Percentiles rank a stretch among this genome's conserved stretches.
phyloP scores from a whole-genome alignment of 2,797 vertebrate species.

The Vespertilio murinus region DNA sequence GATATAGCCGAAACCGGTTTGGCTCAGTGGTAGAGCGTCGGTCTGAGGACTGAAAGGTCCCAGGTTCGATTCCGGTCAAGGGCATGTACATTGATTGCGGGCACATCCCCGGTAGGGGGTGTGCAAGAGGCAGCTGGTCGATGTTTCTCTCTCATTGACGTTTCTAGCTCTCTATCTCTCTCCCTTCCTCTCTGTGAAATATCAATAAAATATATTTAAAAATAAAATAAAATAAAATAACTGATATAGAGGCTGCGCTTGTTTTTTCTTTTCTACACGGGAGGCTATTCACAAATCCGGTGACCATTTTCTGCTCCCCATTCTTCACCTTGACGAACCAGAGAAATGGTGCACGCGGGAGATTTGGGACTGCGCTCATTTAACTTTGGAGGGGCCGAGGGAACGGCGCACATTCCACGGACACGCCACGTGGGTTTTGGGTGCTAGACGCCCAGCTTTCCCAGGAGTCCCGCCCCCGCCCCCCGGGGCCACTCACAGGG shows the following conservation, averaged over 20 bases:
- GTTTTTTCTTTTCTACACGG: not conserved
- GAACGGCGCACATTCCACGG: not conserved
- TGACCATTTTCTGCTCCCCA: not conserved
- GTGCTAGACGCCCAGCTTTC: not conserved
- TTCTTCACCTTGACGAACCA: not conserved
- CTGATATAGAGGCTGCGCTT: not conserved
- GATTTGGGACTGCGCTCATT: not conserved
- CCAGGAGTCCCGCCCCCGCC: not conserved
- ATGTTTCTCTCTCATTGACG: too few relatives aligned
- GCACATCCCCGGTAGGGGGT: too few relatives aligned
- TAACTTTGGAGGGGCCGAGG: not conserved
- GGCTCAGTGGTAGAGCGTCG: too few relatives aligned
- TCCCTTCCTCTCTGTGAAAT: too few relatives aligned
- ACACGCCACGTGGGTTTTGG: not conserved
- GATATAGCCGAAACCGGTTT: too few relatives aligned
- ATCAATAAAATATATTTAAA: too few relatives aligned
- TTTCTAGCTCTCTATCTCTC: too few relatives aligned
- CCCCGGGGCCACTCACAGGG: conserved; percentile 64
- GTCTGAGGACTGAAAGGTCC: too few relatives aligned
- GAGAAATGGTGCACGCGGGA: not conserved
- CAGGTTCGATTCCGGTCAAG: too few relatives aligned
- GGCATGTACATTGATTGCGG: too few relatives aligned
- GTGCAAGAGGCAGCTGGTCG: too few relatives aligned
- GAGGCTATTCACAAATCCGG: not conserved
- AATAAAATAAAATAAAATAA: too few relatives aligned